A percentile compares a stretch with the other conserved stretches of the same genome.
Evolutionary conservation across 1,140 invertebrate genomes (phyloP).

Genomic region (fruit fly (Drosophila melanogaster)): DNA sequence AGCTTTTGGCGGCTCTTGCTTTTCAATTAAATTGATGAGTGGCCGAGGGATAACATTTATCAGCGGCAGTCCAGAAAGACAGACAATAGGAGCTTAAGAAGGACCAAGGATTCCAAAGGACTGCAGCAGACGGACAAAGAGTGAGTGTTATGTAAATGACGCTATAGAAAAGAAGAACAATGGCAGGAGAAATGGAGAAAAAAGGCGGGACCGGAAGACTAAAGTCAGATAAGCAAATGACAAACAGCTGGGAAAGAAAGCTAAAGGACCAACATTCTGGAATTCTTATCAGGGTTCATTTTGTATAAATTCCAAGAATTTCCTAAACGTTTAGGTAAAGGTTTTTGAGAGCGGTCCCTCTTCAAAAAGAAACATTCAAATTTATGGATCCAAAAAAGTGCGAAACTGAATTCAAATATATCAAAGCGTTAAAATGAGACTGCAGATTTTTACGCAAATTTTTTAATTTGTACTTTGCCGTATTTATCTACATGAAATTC

Average conservation of each 20-base stretch:
- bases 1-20: slow-evolving; percentile 16
- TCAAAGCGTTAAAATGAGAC: not conserved
- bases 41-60: slow-evolving; percentile 30
- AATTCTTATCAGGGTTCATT: slow-evolving; percentile 17
- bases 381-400: too few relatives aligned
- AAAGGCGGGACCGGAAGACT: slow-evolving; percentile 28
- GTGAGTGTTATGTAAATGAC: slow-evolving; percentile 57
- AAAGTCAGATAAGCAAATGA: slow-evolving; percentile 69
- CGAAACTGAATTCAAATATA: too few relatives aligned
- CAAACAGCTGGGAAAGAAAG: slow-evolving; percentile 59
- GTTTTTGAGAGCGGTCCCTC: too few relatives aligned
- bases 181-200: slow-evolving; percentile 15
- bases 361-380: too few relatives aligned
- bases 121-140: slow-evolving; percentile 33
- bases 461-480: too few relatives aligned
- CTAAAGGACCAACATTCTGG: slow-evolving; percentile 13
- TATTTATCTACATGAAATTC: not conserved
- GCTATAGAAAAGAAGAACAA: slow-evolving; percentile 48
- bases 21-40: slow-evolving; percentile 77
- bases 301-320: not conserved
- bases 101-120: slow-evolving; percentile 30
- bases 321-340: not conserved
- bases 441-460: not conserved
- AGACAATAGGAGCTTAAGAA: slow-evolving; percentile 35
- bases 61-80: slow-evolving; percentile 10